Percentiles rank a stretch among this genome's conserved stretches.
Conservation (phyloP, 2,113 vertebrate genomes). For the Gadus chalcogrammus region DNA sequence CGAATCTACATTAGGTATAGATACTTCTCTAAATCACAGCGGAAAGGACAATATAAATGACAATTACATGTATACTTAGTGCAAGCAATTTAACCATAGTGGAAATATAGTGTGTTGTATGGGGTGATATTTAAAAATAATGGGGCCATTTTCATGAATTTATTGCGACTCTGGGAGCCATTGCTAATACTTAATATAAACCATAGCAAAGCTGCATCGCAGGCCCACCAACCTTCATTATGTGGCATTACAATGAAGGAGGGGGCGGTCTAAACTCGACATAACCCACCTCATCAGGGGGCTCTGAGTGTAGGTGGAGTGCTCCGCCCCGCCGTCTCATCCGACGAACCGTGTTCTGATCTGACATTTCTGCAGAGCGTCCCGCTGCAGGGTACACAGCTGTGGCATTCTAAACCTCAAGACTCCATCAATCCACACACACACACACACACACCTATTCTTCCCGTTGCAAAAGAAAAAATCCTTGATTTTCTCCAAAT, state of each 20-base stretch:
- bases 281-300: not conserved
- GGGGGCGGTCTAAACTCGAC: not conserved
- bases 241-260: not conserved
- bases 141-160: no score
- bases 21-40: no score
- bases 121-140: no score
- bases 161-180: no score
- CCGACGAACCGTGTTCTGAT: conserved; percentile 47
- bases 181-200: no score
- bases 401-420: conserved; percentile 21
- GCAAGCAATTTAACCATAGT: no score
- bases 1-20: no score
- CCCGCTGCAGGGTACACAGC: conserved; percentile 31
- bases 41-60: no score
- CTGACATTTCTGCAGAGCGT: conserved; percentile 63
- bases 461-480: not conserved
- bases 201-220: not conserved
- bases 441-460: not conserved
- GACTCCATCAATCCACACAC: conserved; percentile 15
- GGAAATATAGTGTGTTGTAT: not conserved
- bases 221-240: not conserved
- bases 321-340: conserved; percentile 45
- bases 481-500: conserved; percentile 20
- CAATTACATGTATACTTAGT: no score
- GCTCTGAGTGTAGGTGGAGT: conserved; percentile 1